Base-by-base conservation (phyloP, 2,797 vertebrate species). In the Molossus molossus region DNA sequence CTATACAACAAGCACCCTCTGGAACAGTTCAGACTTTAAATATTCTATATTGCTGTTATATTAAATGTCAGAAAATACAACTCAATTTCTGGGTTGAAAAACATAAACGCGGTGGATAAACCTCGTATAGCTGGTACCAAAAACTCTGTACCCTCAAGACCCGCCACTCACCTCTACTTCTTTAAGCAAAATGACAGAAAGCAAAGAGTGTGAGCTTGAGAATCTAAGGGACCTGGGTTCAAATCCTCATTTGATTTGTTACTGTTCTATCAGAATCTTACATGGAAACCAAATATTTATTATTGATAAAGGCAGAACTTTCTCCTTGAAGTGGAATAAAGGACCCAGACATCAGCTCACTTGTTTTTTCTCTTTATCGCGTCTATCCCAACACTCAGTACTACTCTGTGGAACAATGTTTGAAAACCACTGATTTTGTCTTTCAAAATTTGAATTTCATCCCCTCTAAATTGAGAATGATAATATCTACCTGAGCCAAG, bases 21-120 rank as follows among this genome's bases (percentile, higher is more conserved):
- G 33, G 9, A 88, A 79, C 11, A 89, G 6, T 53, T 1, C 40
- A 65, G 6, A 89, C 79, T 87, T 97, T 69, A 27, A 91, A 65
- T 93, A 57, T 29, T 67, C 14, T 64, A 7, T 53, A n/a, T 64
- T 69, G 5, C 9, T 20, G 0, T 33, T 73, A 33, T 25, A 65
- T 6, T 11, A 80, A n/a, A 53, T 33, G 14, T 23, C 10, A 94
- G 17, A 72, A 86, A 83, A n/a, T 67, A 53, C 27, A n/a, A 64
- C 37, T 88, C 14, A 29, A 6, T 64, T 73, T 86, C 11, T 69
- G 9, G 13, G n/a, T 72, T 81, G 20, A 64, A 23, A 87, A 70
- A 45, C 33, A 27, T 12, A 33, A 90, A 9, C 5, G 33, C 2
- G 70, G 48, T 57, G 6, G 15, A 62, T 75, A 62, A 57, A 65